Base-by-base conservation (phyloP, 2,797 vertebrate genomes). In the Buceros bicornis region DNA sequence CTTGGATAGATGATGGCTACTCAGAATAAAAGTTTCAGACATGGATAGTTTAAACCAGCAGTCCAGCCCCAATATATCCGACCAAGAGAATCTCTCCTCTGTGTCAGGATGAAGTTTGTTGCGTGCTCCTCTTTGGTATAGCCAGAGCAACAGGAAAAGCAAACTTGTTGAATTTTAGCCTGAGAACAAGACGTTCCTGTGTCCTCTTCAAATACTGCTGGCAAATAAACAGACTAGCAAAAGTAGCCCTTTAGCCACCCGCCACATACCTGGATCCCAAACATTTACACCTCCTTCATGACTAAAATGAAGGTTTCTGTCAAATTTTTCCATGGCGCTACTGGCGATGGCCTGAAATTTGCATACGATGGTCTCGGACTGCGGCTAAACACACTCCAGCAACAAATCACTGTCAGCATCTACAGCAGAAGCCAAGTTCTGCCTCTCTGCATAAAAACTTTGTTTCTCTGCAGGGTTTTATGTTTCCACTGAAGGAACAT, bases 181-280 rank as follows among this genome's bases (percentile, higher is more conserved):
- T 7, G 73, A 85, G 93, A 96, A 97, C 94, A 97, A 93, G 89
- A 83, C 86, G 86, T 31, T 91, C 47, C 48, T 94, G 54, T 95
- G 87, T 92, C 77, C 80, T 77, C 89, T 77, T 89, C 61, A 92
- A 91, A 78, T 57, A 28, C 26, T 15, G 67, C 2, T 88, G 92
- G 92, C 92, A 95, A 95, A 77, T 28, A 79, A 5, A 86, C 67
- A 93, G 82, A 54, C 70, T 21, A 80, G 87, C 80, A 85, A 86
- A 65, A 90, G 91, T 17, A 88, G 74, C 71, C 71, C 37, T 90
- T 86, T 9, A 94, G 85, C 82, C 93, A 92, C 87, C 60, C 58
- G 92, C 83, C 94, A 89, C 87, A 93, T 31, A 62, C 6, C 21
- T 51, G 29, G 15, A 47, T 74, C 43, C 47, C 60, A 95, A 90